phyloP scores from a whole-genome alignment of 2,113 vertebrate species.

The Gorsachius goisagi region DNA sequence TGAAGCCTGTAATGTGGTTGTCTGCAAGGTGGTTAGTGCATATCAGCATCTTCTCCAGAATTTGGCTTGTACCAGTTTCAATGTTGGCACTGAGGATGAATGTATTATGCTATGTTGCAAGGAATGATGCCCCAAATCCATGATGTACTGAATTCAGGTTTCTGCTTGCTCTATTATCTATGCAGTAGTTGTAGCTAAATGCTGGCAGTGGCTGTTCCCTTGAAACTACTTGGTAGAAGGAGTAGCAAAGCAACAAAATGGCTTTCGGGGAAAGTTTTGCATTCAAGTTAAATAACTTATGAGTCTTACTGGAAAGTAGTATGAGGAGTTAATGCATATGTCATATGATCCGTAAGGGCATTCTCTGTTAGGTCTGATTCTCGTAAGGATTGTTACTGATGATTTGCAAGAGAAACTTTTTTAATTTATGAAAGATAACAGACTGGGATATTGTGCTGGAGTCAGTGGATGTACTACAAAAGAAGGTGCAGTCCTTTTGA shows the following conservation, averaged over 20 bases:
- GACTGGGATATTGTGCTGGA: background rate
- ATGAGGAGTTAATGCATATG: background rate
- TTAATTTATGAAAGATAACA: background rate
- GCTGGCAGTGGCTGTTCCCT: background rate
- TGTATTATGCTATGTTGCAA: background rate
- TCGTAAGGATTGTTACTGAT: background rate
- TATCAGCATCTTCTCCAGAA: background rate
- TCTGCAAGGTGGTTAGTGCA: background rate
- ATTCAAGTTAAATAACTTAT: background rate
- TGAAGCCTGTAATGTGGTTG: background rate
- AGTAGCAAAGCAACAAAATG: background rate
- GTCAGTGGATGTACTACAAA: background rate
- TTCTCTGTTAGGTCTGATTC: background rate
- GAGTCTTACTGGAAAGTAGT: background rate
- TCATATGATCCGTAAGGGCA: background rate
- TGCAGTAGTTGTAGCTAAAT: background rate
- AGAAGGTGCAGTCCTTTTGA: background rate
- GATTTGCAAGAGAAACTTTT: background rate
- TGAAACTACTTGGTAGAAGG: background rate
- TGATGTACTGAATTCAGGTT: background rate
- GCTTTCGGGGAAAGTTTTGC: background rate
- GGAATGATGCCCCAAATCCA: background rate
- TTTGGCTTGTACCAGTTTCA: background rate
- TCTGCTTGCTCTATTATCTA: background rate
- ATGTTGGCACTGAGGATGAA: background rate